Percentiles rank a stretch among this genome's conserved stretches.
phyloP scores from a whole-genome alignment of 2,888 invertebrate species.

The Zygogramma bicolorata region DNA sequence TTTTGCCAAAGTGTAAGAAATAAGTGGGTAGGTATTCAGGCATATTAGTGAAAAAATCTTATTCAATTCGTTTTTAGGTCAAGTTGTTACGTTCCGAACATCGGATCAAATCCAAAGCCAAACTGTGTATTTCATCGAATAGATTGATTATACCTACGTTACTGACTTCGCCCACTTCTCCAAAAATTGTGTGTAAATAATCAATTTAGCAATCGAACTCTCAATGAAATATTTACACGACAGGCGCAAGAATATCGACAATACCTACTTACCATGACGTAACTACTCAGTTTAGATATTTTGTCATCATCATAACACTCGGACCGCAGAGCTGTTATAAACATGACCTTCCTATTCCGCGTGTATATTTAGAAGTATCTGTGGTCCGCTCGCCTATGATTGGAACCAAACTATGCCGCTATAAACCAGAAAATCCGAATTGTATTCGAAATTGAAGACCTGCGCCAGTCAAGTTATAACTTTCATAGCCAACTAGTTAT shows the following conservation, averaged over 20 bases:
- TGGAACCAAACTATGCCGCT: slow-evolving; percentile 21
- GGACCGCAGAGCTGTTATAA: slow-evolving; percentile 34
- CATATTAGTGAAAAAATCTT: no score
- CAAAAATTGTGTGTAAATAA: neutral
- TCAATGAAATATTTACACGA: slow-evolving; percentile 4
- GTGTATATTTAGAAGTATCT: slow-evolving; percentile 41
- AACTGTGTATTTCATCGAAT: no score
- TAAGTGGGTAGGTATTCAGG: no score
- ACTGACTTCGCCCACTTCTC: neutral
- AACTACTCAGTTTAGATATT: slow-evolving; percentile 55
- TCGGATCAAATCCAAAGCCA: no score
- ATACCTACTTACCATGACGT: slow-evolving; percentile 52
- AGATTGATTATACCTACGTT: no score
- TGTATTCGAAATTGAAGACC: slow-evolving; percentile 34
- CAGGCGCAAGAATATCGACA: slow-evolving; percentile 30
- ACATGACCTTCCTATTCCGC: slow-evolving; percentile 36
- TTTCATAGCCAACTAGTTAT: slow-evolving; percentile 22
- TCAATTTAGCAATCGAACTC: neutral
- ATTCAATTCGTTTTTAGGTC: no score
- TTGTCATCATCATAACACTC: slow-evolving; percentile 48
- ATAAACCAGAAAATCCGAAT: slow-evolving; percentile 45
- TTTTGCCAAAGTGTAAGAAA: no score
- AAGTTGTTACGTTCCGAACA: no score
- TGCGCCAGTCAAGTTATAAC: slow-evolving; percentile 47
- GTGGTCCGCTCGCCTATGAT: slow-evolving; percentile 40